Evolutionary conservation across 2,113 vertebrate species (phyloP).

Genomic region (Etia nguti): DNA sequence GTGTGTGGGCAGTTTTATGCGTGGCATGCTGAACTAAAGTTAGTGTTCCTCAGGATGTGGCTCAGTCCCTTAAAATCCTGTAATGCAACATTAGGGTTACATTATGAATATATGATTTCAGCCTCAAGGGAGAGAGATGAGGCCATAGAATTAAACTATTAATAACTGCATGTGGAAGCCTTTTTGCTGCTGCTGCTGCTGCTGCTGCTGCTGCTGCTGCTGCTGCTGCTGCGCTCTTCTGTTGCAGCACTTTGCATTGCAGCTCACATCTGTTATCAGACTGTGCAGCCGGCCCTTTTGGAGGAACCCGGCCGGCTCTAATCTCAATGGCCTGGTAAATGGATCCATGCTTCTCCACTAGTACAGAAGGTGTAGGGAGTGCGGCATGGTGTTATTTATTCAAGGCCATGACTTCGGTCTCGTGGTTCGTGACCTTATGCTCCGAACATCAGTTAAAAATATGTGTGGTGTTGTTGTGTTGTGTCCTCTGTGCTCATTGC

Average conservation of each 20-base stretch:
- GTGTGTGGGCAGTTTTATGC: neutral
- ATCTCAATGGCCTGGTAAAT: constrained; percentile 1
- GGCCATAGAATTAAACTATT: constrained; percentile 44
- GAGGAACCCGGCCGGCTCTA: constrained; percentile 6
- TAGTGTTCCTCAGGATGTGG: neutral
- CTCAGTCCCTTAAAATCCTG: neutral
- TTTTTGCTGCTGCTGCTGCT: constrained; percentile 1
- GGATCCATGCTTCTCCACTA: neutral
- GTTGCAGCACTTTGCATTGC: constrained; percentile 43
- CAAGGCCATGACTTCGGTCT: constrained; percentile 2
- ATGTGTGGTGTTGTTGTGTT: neutral
- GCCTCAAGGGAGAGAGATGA: neutral
- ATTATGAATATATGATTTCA: constrained; percentile 38
- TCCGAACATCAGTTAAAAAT: constrained; percentile 2
- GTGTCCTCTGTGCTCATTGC: neutral
- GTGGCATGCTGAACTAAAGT: neutral
- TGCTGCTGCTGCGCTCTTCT: constrained; percentile 10
- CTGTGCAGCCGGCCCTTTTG: constrained; percentile 5
- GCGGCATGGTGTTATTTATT: constrained; percentile 20
- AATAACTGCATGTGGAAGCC: constrained; percentile 50
- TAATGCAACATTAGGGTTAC: constrained; percentile 6
- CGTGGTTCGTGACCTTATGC: constrained; percentile 16
- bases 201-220: constrained; percentile 6
- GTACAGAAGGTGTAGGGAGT: neutral
- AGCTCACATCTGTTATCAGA: constrained; percentile 36